Percentiles rank a stretch among this genome's conserved stretches.
Evolutionary conservation across 2,888 invertebrate genomes (phyloP).

Genomic region (Euplagia quadripunctaria): DNA sequence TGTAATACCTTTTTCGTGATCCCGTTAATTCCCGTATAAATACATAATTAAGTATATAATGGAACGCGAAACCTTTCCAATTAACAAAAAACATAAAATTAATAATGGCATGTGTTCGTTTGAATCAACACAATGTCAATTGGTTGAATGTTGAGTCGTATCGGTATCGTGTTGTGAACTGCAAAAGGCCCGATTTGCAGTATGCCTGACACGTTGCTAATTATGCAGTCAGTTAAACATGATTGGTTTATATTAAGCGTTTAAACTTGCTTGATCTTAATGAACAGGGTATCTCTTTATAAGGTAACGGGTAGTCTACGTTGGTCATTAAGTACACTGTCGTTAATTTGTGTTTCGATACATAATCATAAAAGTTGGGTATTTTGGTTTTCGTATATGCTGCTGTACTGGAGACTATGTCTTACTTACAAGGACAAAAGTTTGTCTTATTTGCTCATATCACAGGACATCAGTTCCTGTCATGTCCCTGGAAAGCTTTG

Average conservation of each 20-base stretch:
- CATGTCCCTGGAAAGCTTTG: no score
- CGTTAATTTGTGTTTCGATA: neutral
- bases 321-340: slow-evolving; percentile 8
- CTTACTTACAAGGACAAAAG: no score
- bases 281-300: slow-evolving; percentile 35
- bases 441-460: no score
- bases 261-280: slow-evolving; percentile 26
- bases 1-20: no score
- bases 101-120: neutral
- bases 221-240: slow-evolving; percentile 46
- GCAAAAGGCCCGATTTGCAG: slow-evolving; percentile 3
- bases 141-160: neutral
- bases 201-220: slow-evolving; percentile 36
- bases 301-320: slow-evolving; percentile 36
- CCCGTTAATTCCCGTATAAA: no score
- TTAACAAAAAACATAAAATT: neutral
- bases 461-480: no score
- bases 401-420: neutral
- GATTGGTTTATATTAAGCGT: slow-evolving; percentile 47
- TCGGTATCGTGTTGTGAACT: slow-evolving; percentile 7
- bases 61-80: neutral
- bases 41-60: no score
- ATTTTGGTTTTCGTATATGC: neutral
- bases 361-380: neutral
- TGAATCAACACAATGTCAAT: neutral